Base-by-base conservation (phyloP, 2,888 invertebrate species). In the Harpagoxenus sublaevis region DNA sequence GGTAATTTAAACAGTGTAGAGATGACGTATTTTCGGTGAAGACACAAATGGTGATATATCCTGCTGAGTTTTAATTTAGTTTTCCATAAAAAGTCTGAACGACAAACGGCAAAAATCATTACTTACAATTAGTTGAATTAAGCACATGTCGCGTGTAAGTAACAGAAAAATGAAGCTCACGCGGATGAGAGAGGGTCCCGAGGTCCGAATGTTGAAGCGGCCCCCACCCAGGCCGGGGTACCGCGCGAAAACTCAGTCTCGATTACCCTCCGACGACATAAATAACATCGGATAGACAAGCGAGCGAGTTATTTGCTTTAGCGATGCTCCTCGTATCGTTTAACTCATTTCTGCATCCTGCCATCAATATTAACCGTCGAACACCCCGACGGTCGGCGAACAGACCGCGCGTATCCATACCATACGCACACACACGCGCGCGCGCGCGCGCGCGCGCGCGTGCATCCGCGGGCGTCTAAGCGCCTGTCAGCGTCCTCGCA, bases 281-380 rank as follows among this genome's bases (percentile, higher is more conserved):
- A 90, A 90, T 90, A 90, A 90, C 86, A 70, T 83, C 83, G 83
- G 65, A 84, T 85, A 81, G 84, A 65, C 23, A 23, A 78, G 60
- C 70, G 83, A 84, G 83, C 90, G 83, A 84, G 89, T 88, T 90
- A 87, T 89, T 90, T 89, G 86, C 91, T 84, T 84, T 83, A 81
- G 79, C 84, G 86, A 90, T 84, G 88, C 84, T 83, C 83, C 89
- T 83, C 74, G 84, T 83, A 89, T 89, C 89, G 89, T 90, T 90
- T 89, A 90, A 89, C 90, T 83, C 91, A 89, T 91, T 90, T 89
- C 89, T 88, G 91, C 90, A 92, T 94, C 93, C 92, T 92, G 93
- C 94, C 94, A 94, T 95, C 94, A 94, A 95, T 95, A 94, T 94
- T 94, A 90, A 91, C 89, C 92, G 93, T 93, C 94, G 94, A 94